Conservation (phyloP, 2,113 vertebrate species). For the Baryphthengus martii region DNA sequence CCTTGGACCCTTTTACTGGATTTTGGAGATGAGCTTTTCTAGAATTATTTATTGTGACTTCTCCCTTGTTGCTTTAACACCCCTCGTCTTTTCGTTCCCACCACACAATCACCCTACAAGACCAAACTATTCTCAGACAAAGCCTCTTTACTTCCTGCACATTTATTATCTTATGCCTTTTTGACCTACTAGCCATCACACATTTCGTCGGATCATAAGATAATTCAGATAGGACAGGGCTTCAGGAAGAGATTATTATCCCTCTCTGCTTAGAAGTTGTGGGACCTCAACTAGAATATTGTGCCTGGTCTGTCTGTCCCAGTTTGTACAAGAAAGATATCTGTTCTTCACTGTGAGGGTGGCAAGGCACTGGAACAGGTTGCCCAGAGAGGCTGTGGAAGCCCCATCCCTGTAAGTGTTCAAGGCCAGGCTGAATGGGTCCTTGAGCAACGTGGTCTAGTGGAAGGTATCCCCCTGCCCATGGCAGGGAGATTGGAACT, state of each 20-base stretch:
- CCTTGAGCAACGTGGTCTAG: background rate
- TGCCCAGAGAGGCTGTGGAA: background rate
- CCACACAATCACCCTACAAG: background rate
- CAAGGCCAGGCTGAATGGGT: background rate
- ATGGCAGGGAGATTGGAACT: background rate
- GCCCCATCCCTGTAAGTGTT: background rate
- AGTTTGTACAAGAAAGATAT: background rate
- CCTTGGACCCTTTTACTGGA: background rate
- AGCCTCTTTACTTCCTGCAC: background rate
- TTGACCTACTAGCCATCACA: background rate
- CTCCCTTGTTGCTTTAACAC: background rate
- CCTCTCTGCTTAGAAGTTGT: background rate
- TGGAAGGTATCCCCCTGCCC: background rate
- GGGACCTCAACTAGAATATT: background rate
- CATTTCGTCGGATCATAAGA: background rate
- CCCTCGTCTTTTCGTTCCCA: background rate
- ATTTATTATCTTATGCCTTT: background rate
- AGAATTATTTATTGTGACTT: background rate
- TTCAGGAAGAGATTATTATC: background rate
- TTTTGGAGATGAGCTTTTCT: background rate
- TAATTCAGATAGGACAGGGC: background rate
- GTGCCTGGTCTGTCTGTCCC: background rate
- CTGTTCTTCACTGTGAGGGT: background rate
- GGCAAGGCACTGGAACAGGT: background rate
- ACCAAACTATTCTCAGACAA: background rate